phyloP scores from a whole-genome alignment of 2,888 invertebrate genomes.

The Aproaerema taeniolella region DNA sequence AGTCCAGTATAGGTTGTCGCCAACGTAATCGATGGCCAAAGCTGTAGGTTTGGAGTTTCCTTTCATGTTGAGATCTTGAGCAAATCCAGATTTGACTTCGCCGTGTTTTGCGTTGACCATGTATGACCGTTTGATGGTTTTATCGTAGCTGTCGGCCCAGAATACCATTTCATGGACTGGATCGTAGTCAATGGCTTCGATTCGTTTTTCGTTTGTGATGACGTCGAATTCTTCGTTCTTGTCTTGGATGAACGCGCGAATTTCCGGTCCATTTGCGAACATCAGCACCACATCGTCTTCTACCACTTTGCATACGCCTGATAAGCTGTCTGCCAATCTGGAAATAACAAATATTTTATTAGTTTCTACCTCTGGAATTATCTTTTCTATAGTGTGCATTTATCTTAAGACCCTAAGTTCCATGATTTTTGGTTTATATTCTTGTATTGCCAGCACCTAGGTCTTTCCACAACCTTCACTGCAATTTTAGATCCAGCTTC shows the following conservation, averaged over 20 bases:
- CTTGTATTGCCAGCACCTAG: no score
- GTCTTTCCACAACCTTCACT: no score
- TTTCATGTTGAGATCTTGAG: constrained; percentile 92
- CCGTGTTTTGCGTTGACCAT: constrained; percentile 89
- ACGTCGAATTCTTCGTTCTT: constrained; percentile 85
- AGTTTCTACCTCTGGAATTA: no score
- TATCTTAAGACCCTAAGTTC: no score
- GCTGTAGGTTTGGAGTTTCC: constrained; percentile 91
- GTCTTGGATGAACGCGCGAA: constrained; percentile 83
- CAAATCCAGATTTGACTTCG: constrained; percentile 87
- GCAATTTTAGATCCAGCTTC: no score
- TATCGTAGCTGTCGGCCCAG: constrained; percentile 96
- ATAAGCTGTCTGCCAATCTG: constrained; percentile 83
- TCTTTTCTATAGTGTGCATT: no score
- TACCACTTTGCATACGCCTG: constrained; percentile 88
- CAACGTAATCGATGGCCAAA: constrained; percentile 95
- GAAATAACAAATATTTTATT: no score
- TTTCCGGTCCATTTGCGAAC: constrained; percentile 91
- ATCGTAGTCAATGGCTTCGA: constrained; percentile 95
- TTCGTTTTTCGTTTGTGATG: constrained; percentile 90
- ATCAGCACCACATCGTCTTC: constrained; percentile 82
- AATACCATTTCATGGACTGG: constrained; percentile 90
- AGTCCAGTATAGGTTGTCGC: constrained; percentile 96
- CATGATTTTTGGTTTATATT: no score
- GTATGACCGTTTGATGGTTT: constrained; percentile 93